phyloP scores from a whole-genome alignment of 2,888 invertebrate species.

The Drosophila melanosoma region DNA sequence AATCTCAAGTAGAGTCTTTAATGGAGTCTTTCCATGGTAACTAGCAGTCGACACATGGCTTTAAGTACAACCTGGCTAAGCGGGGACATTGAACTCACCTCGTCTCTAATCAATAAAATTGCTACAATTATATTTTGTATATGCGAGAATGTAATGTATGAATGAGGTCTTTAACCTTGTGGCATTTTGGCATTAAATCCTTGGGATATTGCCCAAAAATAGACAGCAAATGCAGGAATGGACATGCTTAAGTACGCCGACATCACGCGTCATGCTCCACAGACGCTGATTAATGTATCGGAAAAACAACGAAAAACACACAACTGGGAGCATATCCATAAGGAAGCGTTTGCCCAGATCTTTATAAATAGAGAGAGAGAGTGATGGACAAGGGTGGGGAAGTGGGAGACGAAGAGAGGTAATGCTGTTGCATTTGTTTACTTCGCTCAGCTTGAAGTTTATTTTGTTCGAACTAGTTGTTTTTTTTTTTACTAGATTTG shows the following conservation, averaged over 20 bases:
- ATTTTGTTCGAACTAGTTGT: conserved; percentile 1
- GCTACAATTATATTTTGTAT: conserved; percentile 24
- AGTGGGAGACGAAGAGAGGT: background rate
- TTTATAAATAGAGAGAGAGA: conserved; percentile 17
- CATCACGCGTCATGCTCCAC: conserved; percentile 44
- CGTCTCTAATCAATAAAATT: conserved; percentile 1
- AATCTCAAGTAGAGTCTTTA: background rate
- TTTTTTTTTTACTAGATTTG: background rate
- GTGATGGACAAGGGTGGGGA: background rate
- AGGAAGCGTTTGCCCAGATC: conserved; percentile 18
- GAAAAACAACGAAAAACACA: background rate
- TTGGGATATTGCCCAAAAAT: conserved; percentile 49
- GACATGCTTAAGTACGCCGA: conserved; percentile 20
- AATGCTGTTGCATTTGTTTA: conserved; percentile 38
- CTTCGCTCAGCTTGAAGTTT: conserved; percentile 4
- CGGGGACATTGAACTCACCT: conserved; percentile 44
- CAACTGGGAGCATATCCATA: conserved; percentile 12
- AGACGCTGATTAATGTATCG: conserved; percentile 60
- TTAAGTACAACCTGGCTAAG: background rate
- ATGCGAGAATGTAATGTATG: conserved; percentile 32
- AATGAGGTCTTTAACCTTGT: conserved; percentile 68
- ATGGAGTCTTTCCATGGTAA: background rate
- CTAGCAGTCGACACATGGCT: background rate
- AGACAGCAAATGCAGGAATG: conserved; percentile 39
- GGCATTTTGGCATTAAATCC: conserved; percentile 53